phyloP scores from a whole-genome alignment of 2,797 vertebrate species.

The Pipistrellus pygmaeus region DNA sequence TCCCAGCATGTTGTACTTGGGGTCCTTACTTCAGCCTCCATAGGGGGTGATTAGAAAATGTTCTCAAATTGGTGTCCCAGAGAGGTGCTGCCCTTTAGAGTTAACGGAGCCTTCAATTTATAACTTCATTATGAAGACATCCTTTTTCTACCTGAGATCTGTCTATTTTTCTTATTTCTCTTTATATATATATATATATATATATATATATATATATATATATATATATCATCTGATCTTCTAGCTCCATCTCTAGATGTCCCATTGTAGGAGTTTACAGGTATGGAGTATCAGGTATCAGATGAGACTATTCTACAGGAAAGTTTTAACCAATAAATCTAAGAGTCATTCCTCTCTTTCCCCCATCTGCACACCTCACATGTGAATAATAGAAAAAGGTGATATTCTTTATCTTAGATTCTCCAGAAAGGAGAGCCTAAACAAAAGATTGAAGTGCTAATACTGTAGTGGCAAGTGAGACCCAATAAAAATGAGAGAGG shows the following conservation, averaged over 20 bases:
- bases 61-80: background rate
- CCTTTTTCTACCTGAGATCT: background rate
- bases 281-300: background rate
- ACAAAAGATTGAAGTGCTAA: background rate
- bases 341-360: background rate
- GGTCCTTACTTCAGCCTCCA: background rate
- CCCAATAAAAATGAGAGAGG: background rate
- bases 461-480: background rate
- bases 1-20: background rate
- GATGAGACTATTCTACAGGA: background rate
- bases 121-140: background rate
- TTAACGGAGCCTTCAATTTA: background rate
- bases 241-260: background rate
- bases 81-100: background rate
- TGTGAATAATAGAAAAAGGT: background rate
- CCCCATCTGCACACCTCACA: background rate
- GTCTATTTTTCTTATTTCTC: background rate
- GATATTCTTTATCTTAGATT: background rate
- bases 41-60: background rate
- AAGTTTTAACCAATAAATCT: background rate
- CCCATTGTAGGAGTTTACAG: background rate
- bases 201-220: background rate
- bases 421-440: background rate
- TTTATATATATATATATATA: background rate
- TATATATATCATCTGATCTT: background rate